A percentile compares a stretch with the other conserved stretches of the same genome.
Evolutionary conservation across 1,140 invertebrate genomes (phyloP).

Genomic region (Drosophila seguyi): DNA sequence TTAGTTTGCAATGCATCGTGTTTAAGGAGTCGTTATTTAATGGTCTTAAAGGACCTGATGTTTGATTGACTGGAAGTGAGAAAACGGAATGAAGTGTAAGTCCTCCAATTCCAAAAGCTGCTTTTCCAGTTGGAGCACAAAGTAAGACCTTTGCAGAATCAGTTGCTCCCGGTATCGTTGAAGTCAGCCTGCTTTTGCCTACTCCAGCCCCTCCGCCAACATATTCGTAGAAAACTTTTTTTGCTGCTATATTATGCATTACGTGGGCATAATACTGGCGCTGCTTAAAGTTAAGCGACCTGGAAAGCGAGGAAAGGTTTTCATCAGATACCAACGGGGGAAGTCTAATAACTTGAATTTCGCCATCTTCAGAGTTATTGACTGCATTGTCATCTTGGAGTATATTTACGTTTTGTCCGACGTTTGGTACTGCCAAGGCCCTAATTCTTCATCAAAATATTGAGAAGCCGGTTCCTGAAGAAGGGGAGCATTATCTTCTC

Average conservation of each 20-base stretch:
- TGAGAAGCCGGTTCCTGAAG: neutral
- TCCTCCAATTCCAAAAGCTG: neutral
- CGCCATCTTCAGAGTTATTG: neutral
- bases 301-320: neutral
- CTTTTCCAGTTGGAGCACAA: neutral
- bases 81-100: neutral
- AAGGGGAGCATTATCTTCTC: neutral
- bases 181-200: neutral
- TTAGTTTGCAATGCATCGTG: neutral
- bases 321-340: neutral
- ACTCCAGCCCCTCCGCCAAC: neutral
- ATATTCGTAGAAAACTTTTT: neutral
- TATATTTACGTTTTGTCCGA: neutral
- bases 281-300: neutral
- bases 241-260: neutral
- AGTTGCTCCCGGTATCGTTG: neutral
- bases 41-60: neutral
- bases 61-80: neutral
- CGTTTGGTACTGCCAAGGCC: too few species aligned
- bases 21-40: too few species aligned
- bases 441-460: neutral
- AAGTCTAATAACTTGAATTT: conserved; percentile 1
- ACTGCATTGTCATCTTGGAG: neutral
- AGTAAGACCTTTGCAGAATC: neutral
- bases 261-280: conserved; percentile 3